phyloP scores from a whole-genome alignment of 2,113 vertebrate species.

The Leucosticte australis region DNA sequence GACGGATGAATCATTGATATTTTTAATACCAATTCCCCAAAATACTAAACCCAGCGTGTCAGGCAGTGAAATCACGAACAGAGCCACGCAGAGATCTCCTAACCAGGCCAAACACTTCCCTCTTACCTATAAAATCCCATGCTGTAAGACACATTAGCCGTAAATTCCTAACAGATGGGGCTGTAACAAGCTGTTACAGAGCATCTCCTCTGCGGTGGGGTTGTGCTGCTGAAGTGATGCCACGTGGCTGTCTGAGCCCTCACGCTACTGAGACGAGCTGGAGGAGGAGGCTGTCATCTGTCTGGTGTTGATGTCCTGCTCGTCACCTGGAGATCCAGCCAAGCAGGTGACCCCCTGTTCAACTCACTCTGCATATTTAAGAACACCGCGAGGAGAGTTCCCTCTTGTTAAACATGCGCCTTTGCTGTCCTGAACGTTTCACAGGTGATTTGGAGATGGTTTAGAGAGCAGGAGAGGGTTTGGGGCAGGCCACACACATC shows the following conservation, averaged over 20 bases:
- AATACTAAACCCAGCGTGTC: background rate
- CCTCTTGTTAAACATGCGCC: background rate
- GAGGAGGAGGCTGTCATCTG: conserved; percentile 38
- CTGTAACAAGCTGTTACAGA: conserved; percentile 39
- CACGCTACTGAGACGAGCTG: background rate
- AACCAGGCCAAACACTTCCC: background rate
- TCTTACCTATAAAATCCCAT: background rate
- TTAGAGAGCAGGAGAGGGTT: background rate
- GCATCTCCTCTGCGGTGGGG: conserved; percentile 34
- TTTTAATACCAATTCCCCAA: background rate
- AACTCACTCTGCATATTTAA: background rate
- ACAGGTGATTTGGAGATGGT: background rate
- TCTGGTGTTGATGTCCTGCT: conserved; percentile 24
- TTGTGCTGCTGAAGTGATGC: background rate
- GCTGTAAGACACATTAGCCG: background rate
- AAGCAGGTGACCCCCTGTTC: background rate
- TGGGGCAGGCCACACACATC: accelerated
- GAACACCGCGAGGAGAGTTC: accelerated
- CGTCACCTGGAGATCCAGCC: background rate
- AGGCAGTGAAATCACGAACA: background rate
- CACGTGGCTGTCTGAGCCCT: background rate
- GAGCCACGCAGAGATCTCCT: background rate
- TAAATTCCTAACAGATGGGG: conserved; percentile 43
- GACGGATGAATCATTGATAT: background rate
- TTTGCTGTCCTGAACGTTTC: accelerated